These are phyloP conservation scores for Crotophaga sulcirostris DNA, from an alignment of 2,113 vertebrate species.

Conservation along the genomic window DNA sequence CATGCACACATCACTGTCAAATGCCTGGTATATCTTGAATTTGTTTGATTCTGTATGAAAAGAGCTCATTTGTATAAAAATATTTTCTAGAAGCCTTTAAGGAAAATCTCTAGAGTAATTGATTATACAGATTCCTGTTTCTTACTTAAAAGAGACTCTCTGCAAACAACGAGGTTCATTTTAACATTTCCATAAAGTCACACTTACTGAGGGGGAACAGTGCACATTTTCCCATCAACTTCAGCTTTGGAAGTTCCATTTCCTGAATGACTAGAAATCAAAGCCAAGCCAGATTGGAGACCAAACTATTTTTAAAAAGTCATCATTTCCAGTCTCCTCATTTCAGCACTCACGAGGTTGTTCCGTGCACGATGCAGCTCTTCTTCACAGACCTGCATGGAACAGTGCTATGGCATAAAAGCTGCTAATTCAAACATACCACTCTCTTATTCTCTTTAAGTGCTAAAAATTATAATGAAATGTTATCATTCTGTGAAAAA, in stretches of 20 bases:
- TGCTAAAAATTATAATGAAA: not conserved
- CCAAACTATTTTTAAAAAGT: not conserved
- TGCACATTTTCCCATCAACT: slow-evolving; percentile 7
- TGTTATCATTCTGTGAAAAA: not conserved
- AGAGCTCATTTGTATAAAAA: not conserved
- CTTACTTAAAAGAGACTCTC: slow-evolving; percentile 15
- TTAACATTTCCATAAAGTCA: slow-evolving; percentile 53
- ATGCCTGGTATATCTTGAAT: not conserved
- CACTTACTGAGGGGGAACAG: not conserved
- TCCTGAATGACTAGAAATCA: slow-evolving; percentile 38
- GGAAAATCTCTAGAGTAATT: slow-evolving; percentile 28
- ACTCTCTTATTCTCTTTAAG: not conserved
- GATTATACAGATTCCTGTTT: slow-evolving; percentile 35
- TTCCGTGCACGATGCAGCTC: not conserved
- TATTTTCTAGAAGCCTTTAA: slow-evolving; percentile 13
- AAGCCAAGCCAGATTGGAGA: slow-evolving; percentile 27
- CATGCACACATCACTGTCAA: not conserved
- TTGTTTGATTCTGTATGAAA: slow-evolving; percentile 32
- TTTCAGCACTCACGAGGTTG: not conserved
- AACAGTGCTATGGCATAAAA: not conserved
- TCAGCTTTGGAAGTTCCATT: slow-evolving; percentile 39
- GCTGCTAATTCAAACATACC: not conserved
- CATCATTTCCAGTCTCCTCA: not conserved
- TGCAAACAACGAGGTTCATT: slow-evolving; percentile 30
- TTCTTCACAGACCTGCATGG: not conserved